Evolutionary conservation across 1,140 invertebrate species (phyloP), one percentile per base, ranked within the genome.

Genomic region (Platyura marginata): DNA sequence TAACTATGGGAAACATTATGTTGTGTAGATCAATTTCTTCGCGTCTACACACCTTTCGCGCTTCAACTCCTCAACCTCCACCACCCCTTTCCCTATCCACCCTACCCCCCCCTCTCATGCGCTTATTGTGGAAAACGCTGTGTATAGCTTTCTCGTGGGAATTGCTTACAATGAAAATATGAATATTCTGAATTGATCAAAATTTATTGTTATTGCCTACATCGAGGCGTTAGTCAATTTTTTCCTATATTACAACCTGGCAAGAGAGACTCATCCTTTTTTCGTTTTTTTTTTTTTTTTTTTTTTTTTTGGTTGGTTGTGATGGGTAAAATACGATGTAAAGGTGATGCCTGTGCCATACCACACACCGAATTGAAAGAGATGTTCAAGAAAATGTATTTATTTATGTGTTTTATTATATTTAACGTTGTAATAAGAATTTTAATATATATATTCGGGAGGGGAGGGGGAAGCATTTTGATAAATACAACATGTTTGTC

Each of bases 171-270:
- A 40, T 19, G 11, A 40, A 13, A 21, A 8, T 21, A 40, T 40
- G 38, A 21, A 40, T 19, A 21, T 40, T 40, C 21, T 19, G 40
- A 29, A 41, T 41, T 41, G 40, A 41, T 41, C 40, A 41, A 41
- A 41, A 41, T 41, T 41, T 41, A 41, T 41, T 41, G 40, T 41
- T 41, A 41, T 41, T 41, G 23, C 40, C 38, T 22, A 21, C n/a
- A 38, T 18, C 20, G 36, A 38, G 36, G n/a, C 36, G 36, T 38
- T 38, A 18, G 36, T 38, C 36, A 38, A 38, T 38, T 38, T 38
- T 18, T 18, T 4, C 25, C 25, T 29, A 29, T 29, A 29, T 34
- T 34, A 15, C 32, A 11, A 34, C 32, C 32, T n/a, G n/a, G n/a
- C 16, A 34, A n/a, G 16, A 34, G 32, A 11, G 16, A 34, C 32